These are phyloP conservation scores for Ypsolopha sequella DNA, from an alignment of 2,888 invertebrate species.

Conservation along the genomic window DNA sequence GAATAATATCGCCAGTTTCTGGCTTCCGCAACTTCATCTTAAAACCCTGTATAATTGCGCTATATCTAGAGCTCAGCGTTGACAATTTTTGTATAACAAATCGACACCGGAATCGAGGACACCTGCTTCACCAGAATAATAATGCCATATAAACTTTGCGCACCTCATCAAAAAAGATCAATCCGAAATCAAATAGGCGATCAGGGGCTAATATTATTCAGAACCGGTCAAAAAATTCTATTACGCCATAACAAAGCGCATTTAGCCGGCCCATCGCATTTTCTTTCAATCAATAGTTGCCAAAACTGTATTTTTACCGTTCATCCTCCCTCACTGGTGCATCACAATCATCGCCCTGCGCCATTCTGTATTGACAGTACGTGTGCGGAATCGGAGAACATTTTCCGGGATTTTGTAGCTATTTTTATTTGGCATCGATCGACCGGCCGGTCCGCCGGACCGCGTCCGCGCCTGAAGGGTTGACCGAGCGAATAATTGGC, in stretches of 20 bases:
- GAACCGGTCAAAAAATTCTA: background rate
- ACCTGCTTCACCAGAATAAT: too few relatives aligned
- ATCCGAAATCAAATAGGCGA: too few relatives aligned
- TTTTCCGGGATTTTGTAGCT: constrained; percentile 58
- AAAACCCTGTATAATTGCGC: too few relatives aligned
- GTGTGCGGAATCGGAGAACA: constrained; percentile 52
- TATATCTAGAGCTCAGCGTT: too few relatives aligned
- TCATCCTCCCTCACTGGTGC: constrained; percentile 40
- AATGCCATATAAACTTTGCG: too few relatives aligned
- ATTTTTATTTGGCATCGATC: constrained; percentile 64
- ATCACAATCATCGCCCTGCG: constrained; percentile 62
- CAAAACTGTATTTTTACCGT: constrained; percentile 34
- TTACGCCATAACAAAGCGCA: background rate
- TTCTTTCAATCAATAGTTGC: constrained; percentile 48
- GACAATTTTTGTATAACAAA: too few relatives aligned
- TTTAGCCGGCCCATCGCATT: background rate
- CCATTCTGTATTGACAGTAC: constrained; percentile 65
- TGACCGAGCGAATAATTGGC: constrained; percentile 60
- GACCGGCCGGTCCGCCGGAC: constrained; percentile 25
- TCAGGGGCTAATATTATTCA: too few relatives aligned
- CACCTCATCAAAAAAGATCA: too few relatives aligned
- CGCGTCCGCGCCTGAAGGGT: constrained; percentile 49
- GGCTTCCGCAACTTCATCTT: too few relatives aligned
- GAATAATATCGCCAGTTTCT: too few relatives aligned
- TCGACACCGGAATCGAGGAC: too few relatives aligned